Percentiles rank a stretch among this genome's conserved stretches.
Evolutionary conservation across 2,888 invertebrate species (phyloP).

Genomic region (Tenthredo scrophulariae): DNA sequence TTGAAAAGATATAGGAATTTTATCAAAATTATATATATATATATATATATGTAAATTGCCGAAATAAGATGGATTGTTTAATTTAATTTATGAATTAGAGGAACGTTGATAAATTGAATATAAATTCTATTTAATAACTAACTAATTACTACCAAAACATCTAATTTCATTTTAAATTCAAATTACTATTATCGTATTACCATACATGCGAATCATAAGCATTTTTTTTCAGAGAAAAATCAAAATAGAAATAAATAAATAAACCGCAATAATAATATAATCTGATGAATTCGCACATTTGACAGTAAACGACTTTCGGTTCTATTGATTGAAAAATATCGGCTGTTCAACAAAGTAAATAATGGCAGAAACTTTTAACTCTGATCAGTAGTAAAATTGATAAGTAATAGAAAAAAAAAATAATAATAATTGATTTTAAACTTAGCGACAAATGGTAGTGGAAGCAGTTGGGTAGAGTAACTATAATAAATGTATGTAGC

Average conservation of each 20-base stretch:
- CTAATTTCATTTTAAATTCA: not conserved
- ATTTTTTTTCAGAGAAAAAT: not conserved
- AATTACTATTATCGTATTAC: not conserved
- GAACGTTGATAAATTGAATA: conserved; percentile 4
- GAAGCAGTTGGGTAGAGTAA: conserved; percentile 23
- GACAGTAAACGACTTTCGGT: not conserved
- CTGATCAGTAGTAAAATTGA: not conserved
- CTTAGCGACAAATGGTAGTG: conserved; percentile 2
- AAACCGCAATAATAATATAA: not conserved
- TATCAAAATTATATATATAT: too few relatives aligned
- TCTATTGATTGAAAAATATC: not conserved
- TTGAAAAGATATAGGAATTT: not conserved
- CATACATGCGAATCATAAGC: not conserved
- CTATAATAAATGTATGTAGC: not conserved
- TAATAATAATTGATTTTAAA: not conserved
- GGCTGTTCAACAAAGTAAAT: not conserved
- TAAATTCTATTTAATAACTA: not conserved
- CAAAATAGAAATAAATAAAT: not conserved
- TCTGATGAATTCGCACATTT: not conserved
- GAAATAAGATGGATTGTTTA: not conserved
- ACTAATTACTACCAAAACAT: conserved; percentile 4
- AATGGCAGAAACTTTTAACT: not conserved
- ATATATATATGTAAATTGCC: not conserved
- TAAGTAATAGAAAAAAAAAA: not conserved
- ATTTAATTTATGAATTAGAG: conserved; percentile 1